phyloP scores from a whole-genome alignment of 2,113 vertebrate genomes.

The Nicator chloris region DNA sequence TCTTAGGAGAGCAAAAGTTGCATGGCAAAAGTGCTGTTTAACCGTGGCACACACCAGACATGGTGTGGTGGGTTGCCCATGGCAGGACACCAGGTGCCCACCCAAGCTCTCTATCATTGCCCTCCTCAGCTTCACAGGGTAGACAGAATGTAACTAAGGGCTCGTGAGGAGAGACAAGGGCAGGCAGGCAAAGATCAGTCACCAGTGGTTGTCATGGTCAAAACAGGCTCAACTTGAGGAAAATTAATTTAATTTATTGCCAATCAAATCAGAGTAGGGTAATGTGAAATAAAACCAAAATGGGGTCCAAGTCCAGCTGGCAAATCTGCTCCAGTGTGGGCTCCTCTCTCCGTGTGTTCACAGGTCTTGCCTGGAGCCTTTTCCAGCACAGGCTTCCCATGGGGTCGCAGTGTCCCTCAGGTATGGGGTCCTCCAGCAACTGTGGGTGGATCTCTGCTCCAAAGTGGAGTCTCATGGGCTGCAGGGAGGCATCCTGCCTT shows the following conservation, averaged over 20 bases:
- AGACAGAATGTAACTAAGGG: background rate
- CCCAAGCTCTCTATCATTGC: background rate
- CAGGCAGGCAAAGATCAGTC: background rate
- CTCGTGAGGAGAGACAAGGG: background rate
- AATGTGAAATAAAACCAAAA: background rate
- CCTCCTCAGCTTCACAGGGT: background rate
- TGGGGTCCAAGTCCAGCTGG: background rate
- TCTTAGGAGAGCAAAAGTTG: background rate
- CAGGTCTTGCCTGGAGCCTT: background rate
- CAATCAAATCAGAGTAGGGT: background rate
- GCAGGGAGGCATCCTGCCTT: background rate
- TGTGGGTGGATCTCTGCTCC: background rate
- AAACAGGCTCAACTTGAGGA: background rate
- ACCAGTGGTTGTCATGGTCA: background rate
- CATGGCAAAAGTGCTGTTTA: background rate
- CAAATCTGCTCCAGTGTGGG: background rate
- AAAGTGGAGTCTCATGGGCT: background rate
- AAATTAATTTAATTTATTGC: background rate
- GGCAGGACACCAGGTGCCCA: background rate
- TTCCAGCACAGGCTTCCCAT: background rate
- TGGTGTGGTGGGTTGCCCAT: background rate
- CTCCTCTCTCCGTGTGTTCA: too few species aligned
- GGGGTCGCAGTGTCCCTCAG: background rate
- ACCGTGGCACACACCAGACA: background rate
- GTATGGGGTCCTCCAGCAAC: fast-evolving